Evolutionary conservation across 2,888 invertebrate genomes (phyloP), one percentile per base, ranked within the genome.

Genomic region (Drosophila stalkeri): DNA sequence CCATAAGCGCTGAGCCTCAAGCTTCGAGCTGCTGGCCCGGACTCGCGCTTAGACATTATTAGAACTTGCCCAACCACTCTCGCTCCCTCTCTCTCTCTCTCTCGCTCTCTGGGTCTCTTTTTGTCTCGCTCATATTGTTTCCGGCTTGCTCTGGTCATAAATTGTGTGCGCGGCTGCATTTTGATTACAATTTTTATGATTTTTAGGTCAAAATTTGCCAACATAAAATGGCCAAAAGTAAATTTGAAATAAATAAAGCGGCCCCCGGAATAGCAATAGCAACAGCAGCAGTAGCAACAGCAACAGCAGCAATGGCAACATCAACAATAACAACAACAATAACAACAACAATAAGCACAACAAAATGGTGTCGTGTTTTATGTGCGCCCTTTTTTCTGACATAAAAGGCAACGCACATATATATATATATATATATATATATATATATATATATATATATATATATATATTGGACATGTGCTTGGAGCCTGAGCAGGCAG

Each of bases 181-280:
- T 87, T 84, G 80, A 89, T 90, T 86, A 82, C 84, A 80, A 81
- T 84, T 90, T 90, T 90, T 90, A 90, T 89, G 90, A 89, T 90
- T 84, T 90, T 85, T 89, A 90, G 90, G 90, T 90, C 90, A 90
- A 87, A 90, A 86, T 90, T 89, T 89, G 85, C 77, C 83, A 85
- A 87, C 89, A 85, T 89, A 89, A 86, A 87, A 89, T 79, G 86
- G 86, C 78, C 84, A 82, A 89, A 86, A 89, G 89, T 86, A 86
- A 86, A 89, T 89, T 89, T 85, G 70, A 86, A 89, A 86, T 89
- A 74, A 80, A 86, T 86, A 86, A 88, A 87, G 68, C 72, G 61
- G 64, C 64, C 68, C 52, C 52, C 0, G 9, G 35, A 65, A 63
- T 47, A 59, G 69, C 69, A 64, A 57, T 16, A 70, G 47, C 75